phyloP scores from a whole-genome alignment of 30 jellyfish, hydroid and myxozoan genomes.

The Sanderia malayensis region DNA sequence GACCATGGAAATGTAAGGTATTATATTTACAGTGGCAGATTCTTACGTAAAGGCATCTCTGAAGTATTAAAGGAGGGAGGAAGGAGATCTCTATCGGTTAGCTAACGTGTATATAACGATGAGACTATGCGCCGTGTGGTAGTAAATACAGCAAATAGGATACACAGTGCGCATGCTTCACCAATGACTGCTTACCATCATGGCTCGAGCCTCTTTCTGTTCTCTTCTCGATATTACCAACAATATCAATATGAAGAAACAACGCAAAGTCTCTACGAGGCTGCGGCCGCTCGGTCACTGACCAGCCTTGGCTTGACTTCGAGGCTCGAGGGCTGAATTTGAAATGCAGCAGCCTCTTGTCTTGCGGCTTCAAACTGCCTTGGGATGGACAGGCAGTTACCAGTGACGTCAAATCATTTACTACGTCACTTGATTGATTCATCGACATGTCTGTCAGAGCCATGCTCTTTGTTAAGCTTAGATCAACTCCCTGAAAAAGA shows the following conservation, averaged over 20 bases:
- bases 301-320: conserved; percentile 70
- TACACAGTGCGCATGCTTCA: too few relatives aligned
- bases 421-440: neutral
- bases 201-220: conserved; percentile 19
- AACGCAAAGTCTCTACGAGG: conserved; percentile 90
- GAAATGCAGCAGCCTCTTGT: conserved; percentile 60
- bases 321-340: conserved; percentile 78
- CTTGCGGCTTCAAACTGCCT: conserved; percentile 77
- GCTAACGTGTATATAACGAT: too few relatives aligned
- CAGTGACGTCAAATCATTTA: conserved; percentile 55
- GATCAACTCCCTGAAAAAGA: conserved; percentile 88
- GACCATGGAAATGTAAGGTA: too few relatives aligned
- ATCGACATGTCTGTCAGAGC: conserved; percentile 22
- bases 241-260: conserved; percentile 73
- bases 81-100: too few relatives aligned
- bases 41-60: too few relatives aligned
- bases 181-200: conserved; percentile 47
- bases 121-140: too few relatives aligned
- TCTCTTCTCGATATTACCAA: conserved; percentile 46
- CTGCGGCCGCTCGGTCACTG: conserved; percentile 45
- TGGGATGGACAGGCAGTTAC: conserved; percentile 81
- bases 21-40: too few relatives aligned
- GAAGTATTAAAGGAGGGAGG: too few relatives aligned
- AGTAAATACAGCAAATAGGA: too few relatives aligned
- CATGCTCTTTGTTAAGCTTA: conserved; percentile 66